phyloP scores from a whole-genome alignment of 2,888 invertebrate species.

The Strigamia transsilvanica region DNA sequence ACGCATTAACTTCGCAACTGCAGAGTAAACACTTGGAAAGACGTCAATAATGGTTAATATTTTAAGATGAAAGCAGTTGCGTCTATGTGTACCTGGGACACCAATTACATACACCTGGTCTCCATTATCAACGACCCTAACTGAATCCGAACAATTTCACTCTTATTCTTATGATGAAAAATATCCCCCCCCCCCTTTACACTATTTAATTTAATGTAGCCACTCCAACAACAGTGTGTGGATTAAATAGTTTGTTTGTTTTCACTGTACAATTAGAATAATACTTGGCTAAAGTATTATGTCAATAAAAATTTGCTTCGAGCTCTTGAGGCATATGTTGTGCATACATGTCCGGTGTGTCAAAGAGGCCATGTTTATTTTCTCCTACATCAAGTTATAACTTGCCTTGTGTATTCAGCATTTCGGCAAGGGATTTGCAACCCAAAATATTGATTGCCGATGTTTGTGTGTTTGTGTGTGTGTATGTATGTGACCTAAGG shows the following conservation, averaged over 20 bases:
- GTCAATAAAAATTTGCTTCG: conserved; percentile 39
- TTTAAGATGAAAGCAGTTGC: conserved; percentile 42
- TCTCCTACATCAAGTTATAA: conserved; percentile 34
- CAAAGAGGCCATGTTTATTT: conserved; percentile 44
- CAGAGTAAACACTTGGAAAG: conserved; percentile 42
- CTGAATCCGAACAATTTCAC: neutral
- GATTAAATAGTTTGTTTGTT: neutral
- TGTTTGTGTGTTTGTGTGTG: neutral
- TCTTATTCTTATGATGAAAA: neutral
- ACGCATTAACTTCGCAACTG: conserved; percentile 49
- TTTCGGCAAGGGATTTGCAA: conserved; percentile 45
- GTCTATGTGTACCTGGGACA: conserved; percentile 16
- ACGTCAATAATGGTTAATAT: conserved; percentile 45
- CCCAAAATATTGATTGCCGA: conserved; percentile 46
- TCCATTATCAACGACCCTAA: neutral
- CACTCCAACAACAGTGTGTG: neutral
- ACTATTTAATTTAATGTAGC: neutral
- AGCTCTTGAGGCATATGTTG: conserved; percentile 45
- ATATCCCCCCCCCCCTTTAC: no score
- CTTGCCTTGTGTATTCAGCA: conserved; percentile 48
- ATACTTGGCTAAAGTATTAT: neutral
- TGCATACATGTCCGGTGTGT: conserved; percentile 43
- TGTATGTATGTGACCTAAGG: conserved; percentile 1
- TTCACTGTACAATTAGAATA: neutral
- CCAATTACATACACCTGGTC: neutral